Evolutionary conservation across 2,797 vertebrate genomes (phyloP).

Genomic region (Tolypeutes matacus): DNA sequence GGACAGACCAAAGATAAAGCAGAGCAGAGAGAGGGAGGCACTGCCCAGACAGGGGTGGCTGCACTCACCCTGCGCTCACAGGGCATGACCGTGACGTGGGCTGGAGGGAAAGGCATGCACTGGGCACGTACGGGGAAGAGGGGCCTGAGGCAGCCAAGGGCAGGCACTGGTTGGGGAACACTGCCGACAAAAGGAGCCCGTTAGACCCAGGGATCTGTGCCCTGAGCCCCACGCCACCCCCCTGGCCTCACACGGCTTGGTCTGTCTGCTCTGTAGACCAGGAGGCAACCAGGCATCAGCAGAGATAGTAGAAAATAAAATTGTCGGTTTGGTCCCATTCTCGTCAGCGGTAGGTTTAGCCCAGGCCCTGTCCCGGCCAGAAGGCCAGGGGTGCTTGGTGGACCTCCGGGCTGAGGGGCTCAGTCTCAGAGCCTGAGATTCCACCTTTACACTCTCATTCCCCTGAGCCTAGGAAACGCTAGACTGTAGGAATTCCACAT

Average conservation of each 20-base stretch:
- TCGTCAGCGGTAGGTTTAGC: too few species aligned
- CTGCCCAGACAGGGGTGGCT: too few species aligned
- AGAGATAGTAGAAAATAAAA: background rate
- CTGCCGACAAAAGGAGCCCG: too few species aligned
- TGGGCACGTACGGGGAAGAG: accelerated
- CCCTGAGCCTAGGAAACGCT: background rate
- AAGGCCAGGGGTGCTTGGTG: too few species aligned
- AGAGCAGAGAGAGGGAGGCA: background rate
- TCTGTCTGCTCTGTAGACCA: background rate
- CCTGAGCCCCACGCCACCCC: too few species aligned
- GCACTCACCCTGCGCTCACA: too few species aligned
- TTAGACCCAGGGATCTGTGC: accelerated
- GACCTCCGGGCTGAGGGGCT: too few species aligned
- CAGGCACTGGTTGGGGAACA: too few species aligned
- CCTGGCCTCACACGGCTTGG: background rate
- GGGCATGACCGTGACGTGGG: background rate
- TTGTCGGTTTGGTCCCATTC: background rate
- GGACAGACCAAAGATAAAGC: background rate
- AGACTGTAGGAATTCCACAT: background rate
- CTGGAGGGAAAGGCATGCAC: too few species aligned
- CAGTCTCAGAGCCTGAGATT: too few species aligned
- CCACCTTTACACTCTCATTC: background rate
- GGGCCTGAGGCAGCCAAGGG: background rate
- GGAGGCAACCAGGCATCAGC: accelerated
- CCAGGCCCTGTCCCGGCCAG: too few species aligned